phyloP scores from a whole-genome alignment of 2,888 invertebrate genomes.

The Hipparchia semele region DNA sequence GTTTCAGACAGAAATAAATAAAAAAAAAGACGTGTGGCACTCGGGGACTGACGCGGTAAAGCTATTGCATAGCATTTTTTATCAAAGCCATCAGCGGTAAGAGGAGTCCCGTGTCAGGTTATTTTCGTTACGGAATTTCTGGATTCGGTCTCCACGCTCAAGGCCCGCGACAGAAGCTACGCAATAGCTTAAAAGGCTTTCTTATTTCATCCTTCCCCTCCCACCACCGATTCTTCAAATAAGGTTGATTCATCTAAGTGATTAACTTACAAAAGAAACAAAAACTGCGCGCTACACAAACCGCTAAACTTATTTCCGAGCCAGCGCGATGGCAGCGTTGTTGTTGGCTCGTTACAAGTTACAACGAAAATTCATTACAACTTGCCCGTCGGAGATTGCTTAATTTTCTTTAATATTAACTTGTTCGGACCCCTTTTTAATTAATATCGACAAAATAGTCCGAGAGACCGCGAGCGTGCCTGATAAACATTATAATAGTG shows the following conservation, averaged over 20 bases:
- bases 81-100: no score
- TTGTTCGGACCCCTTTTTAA: constrained; percentile 81
- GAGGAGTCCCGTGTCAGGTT: no score
- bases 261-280: constrained; percentile 10
- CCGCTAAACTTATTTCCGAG: constrained; percentile 29
- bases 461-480: constrained; percentile 63
- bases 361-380: constrained; percentile 76
- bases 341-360: constrained; percentile 42
- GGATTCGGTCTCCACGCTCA: no score
- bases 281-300: constrained; percentile 16
- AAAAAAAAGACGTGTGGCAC: no score
- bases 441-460: constrained; percentile 83
- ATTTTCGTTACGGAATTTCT: no score
- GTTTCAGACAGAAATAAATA: no score
- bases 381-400: constrained; percentile 74
- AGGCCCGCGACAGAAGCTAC: no score
- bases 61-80: no score
- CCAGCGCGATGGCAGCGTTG: constrained; percentile 27
- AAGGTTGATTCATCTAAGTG: neutral
- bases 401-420: constrained; percentile 83
- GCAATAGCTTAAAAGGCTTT: no score
- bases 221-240: no score
- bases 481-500: constrained; percentile 70
- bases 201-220: no score
- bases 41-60: no score